Evolutionary conservation across 1,140 invertebrate species (phyloP).

Genomic region (Andricus grossulariae): DNA sequence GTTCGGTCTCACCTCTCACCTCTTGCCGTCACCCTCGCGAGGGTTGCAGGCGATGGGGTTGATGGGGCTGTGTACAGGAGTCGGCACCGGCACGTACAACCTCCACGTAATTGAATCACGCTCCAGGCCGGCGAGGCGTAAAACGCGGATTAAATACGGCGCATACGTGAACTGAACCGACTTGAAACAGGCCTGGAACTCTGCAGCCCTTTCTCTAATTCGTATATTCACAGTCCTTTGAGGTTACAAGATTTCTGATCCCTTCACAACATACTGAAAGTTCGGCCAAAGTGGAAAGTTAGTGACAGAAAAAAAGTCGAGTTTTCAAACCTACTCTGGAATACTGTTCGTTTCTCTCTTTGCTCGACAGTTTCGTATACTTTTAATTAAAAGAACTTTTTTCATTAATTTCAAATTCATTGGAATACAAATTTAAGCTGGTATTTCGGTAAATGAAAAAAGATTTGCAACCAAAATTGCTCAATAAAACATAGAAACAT

Average conservation of each 20-base stretch:
- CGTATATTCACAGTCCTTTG: constrained; percentile 43
- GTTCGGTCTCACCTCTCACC: neutral
- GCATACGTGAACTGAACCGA: constrained; percentile 50
- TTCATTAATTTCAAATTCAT: neutral
- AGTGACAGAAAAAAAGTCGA: neutral
- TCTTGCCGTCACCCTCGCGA: neutral
- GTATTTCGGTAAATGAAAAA: neutral
- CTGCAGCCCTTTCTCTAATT: constrained; percentile 35
- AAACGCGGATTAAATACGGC: constrained; percentile 62
- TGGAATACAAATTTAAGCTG: neutral
- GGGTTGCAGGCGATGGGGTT: constrained; percentile 28
- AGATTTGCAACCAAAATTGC: too few relatives aligned
- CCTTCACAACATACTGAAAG: neutral
- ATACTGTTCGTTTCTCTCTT: neutral
- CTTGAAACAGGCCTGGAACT: constrained; percentile 27
- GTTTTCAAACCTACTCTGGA: neutral
- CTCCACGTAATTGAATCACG: constrained; percentile 59
- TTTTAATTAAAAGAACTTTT: constrained; percentile 17
- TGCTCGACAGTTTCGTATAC: neutral
- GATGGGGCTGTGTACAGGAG: constrained; percentile 50
- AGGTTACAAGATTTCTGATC: constrained; percentile 4
- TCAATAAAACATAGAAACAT: too few relatives aligned
- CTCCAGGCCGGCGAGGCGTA: constrained; percentile 48
- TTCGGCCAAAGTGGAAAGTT: constrained; percentile 3
- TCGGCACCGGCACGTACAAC: constrained; percentile 34